phyloP scores from a whole-genome alignment of 2,888 invertebrate genomes.

The Chloromyia formosa region DNA sequence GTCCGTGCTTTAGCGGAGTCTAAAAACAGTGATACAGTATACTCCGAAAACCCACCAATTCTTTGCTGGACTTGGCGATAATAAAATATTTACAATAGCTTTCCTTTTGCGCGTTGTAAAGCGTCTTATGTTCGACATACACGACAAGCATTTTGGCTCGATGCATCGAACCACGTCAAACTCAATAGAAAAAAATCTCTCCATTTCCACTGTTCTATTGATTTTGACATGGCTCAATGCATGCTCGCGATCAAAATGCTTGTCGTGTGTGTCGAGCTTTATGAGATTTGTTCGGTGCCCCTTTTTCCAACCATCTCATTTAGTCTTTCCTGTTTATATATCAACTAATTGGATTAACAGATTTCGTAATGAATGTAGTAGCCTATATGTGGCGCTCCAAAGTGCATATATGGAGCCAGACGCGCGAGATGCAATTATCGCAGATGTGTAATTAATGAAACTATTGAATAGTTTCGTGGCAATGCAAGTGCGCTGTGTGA shows the following conservation, averaged over 20 bases:
- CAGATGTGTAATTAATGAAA: conserved; percentile 42
- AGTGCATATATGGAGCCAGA: conserved; percentile 5
- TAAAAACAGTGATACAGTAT: too few species aligned
- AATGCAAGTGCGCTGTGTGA: not conserved
- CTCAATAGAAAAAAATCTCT: too few species aligned
- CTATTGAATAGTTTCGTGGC: not conserved
- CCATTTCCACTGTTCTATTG: too few species aligned
- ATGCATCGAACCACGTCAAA: too few species aligned
- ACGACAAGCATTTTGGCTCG: not conserved
- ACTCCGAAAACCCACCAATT: too few species aligned
- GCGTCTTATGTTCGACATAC: not conserved
- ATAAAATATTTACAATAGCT: too few species aligned
- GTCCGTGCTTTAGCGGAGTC: too few species aligned
- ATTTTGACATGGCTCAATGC: too few species aligned
- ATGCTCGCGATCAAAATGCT: too few species aligned
- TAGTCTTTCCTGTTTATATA: conserved; percentile 23
- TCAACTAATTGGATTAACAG: conserved; percentile 41
- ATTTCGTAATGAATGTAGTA: conserved; percentile 42
- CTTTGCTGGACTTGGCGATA: too few species aligned
- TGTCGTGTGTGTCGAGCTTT: too few species aligned
- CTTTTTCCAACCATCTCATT: not conserved
- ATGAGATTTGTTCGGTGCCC: too few species aligned
- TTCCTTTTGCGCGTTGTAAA: not conserved
- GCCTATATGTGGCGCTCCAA: not conserved
- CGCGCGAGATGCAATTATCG: conserved; percentile 41